Evolutionary conservation across 1,140 invertebrate species (phyloP), one percentile per base, ranked within the genome.

Genomic region (Melitaea cinxia): DNA sequence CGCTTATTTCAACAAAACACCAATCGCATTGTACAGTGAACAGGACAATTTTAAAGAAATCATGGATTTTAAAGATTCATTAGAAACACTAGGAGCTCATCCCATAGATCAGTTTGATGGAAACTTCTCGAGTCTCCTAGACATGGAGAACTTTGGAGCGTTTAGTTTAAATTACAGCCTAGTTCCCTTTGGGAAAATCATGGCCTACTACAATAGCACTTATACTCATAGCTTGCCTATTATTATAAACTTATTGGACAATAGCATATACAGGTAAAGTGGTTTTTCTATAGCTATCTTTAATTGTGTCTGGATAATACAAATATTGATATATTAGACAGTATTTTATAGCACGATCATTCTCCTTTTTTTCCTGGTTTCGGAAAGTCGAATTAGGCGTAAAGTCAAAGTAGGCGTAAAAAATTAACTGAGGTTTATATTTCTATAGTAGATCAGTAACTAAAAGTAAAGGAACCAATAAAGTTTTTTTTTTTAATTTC

Each of bases 171-270:
- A 89, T 30, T 83, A 91, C 4, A 94, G 93, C 65, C 80, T 91
- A 53, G 52, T 92, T 21, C 78, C 89, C 0, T 89, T 91, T 39
- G 88, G 91, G 30, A 89, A 90, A 53, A 91, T 94, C 24, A 91
- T 95, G 66, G 86, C 94, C 26, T 91, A 95, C 55, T 96, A 96
- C 88, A 97, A 97, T 77, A 95, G 95, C 75, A 96, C 95, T 0
- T 94, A 93, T 75, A 93, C 95, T 39, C 96, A 97, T 88, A 94
- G 95, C 33, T 89, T 97, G 64, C 96, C 96, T 1, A 94, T 96
- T 52, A 88, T 95, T 12, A 89, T 97, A 24, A 96, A 96, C 82
- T 80, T 96, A 24, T 88, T 97, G 57, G 94, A 93, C 57, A 96
- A 96, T 82, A 92, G 92, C 26, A 90, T 96, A 59, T 93, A 95